phyloP scores from a whole-genome alignment of 1,140 invertebrate species.

The Trichomalopsis sarcophagae region DNA sequence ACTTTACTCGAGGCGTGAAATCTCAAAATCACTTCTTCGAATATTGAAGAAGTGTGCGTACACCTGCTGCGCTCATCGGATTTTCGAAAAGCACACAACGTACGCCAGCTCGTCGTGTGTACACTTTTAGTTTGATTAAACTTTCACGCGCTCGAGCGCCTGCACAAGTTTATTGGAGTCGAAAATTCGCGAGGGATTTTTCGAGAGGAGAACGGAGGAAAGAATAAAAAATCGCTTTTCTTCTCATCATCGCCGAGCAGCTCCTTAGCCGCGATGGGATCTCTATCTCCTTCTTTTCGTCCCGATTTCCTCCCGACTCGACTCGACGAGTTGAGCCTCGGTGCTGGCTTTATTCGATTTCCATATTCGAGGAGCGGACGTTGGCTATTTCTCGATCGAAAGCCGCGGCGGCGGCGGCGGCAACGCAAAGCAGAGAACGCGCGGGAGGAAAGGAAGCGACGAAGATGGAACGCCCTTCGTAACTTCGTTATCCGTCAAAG shows the following conservation, averaged over 20 bases:
- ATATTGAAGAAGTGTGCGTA: not conserved
- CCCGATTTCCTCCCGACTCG: not conserved
- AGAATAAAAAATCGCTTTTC: not conserved
- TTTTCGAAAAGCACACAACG: not conserved
- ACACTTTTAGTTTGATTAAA: conserved; percentile 1
- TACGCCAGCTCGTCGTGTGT: not conserved
- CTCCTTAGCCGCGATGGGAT: not conserved
- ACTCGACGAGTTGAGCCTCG: too few species aligned
- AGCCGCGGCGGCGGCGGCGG: not conserved
- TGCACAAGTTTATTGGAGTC: not conserved
- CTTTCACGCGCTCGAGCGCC: not conserved
- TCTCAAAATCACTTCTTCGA: conserved; percentile 1
- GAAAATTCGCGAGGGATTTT: not conserved
- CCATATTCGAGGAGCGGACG: conserved; percentile 26
- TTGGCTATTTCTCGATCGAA: conserved; percentile 25
- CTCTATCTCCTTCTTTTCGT: not conserved
- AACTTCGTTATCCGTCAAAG: conserved; percentile 40
- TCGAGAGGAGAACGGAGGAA: not conserved
- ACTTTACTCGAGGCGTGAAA: not conserved
- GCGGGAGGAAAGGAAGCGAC: not conserved
- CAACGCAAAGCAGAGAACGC: not conserved
- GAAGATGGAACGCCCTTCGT: not conserved
- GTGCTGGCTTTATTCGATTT: conserved; percentile 12
- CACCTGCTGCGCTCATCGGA: not conserved
- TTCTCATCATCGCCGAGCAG: not conserved